phyloP scores from a whole-genome alignment of 2,113 vertebrate species.

The Cyanoderma ruficeps region DNA sequence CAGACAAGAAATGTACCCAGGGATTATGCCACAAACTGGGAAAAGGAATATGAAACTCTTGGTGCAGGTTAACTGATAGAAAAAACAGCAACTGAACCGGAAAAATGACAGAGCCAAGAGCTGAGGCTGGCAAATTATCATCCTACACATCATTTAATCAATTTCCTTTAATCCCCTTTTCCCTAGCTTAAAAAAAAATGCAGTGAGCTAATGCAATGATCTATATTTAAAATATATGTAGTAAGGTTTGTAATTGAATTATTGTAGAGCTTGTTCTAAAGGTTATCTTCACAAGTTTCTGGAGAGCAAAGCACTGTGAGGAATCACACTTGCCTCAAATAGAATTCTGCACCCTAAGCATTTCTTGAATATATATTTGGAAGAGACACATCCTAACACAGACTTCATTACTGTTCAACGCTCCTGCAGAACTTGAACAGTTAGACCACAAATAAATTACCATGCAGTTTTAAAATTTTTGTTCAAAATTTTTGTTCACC shows the following conservation, averaged over 20 bases:
- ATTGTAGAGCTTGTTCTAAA: neutral
- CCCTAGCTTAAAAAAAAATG: neutral
- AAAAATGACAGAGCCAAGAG: neutral
- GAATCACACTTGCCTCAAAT: neutral
- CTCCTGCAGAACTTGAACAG: neutral
- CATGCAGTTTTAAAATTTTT: neutral
- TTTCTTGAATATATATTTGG: neutral
- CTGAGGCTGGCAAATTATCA: neutral
- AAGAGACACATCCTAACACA: neutral
- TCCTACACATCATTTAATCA: neutral
- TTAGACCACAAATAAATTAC: neutral
- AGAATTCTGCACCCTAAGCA: neutral
- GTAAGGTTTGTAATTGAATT: neutral
- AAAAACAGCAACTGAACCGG: neutral
- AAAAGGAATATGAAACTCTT: neutral
- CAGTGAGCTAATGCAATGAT: neutral
- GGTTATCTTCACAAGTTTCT: neutral
- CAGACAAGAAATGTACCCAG: neutral
- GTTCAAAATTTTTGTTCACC: neutral
- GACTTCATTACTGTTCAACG: neutral
- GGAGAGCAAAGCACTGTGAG: neutral
- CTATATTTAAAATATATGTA: constrained; percentile 3
- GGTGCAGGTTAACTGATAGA: neutral
- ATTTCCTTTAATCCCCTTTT: neutral
- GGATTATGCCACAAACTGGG: neutral